These are phyloP conservation scores for Corythaixoides concolor DNA, from an alignment of 2,113 vertebrate genomes.

Conservation along the genomic window DNA sequence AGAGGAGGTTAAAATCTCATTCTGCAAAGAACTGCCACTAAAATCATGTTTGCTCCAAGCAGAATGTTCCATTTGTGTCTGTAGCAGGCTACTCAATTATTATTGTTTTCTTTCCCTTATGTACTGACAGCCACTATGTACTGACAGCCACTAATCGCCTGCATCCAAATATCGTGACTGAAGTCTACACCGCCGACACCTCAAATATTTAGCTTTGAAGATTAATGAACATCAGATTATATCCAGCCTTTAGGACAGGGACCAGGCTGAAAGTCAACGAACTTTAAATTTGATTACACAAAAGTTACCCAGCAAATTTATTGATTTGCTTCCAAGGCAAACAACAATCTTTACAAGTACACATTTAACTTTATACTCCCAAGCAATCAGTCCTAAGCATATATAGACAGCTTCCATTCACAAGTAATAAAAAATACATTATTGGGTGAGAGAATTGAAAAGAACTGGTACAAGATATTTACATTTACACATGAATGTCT, in stretches of 20 bases:
- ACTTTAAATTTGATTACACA: conserved; percentile 59
- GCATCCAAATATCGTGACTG: conserved; percentile 1
- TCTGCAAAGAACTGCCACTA: background rate
- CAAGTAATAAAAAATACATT: background rate
- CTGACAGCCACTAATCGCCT: background rate
- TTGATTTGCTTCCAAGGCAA: conserved; percentile 51
- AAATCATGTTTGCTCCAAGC: background rate
- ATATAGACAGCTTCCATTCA: background rate
- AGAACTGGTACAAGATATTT: background rate
- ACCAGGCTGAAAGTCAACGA: conserved; percentile 45
- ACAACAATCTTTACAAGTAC: conserved; percentile 32
- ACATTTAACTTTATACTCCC: conserved; percentile 27
- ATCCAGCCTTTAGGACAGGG: conserved; percentile 52
- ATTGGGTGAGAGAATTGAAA: background rate
- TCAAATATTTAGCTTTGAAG: conserved; percentile 56
- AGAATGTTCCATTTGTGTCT: background rate
- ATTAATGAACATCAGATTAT: conserved; percentile 36
- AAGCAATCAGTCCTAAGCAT: conserved; percentile 19
- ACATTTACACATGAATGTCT: background rate
- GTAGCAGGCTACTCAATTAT: background rate
- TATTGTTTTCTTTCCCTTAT: background rate
- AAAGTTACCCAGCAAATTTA: conserved; percentile 25
- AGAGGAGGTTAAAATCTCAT: background rate
- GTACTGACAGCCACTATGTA: background rate
- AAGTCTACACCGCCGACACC: background rate